Percentiles rank a stretch among this genome's conserved stretches.
phyloP scores from a whole-genome alignment of 2,888 invertebrate genomes.

The Apoderus coryli region DNA sequence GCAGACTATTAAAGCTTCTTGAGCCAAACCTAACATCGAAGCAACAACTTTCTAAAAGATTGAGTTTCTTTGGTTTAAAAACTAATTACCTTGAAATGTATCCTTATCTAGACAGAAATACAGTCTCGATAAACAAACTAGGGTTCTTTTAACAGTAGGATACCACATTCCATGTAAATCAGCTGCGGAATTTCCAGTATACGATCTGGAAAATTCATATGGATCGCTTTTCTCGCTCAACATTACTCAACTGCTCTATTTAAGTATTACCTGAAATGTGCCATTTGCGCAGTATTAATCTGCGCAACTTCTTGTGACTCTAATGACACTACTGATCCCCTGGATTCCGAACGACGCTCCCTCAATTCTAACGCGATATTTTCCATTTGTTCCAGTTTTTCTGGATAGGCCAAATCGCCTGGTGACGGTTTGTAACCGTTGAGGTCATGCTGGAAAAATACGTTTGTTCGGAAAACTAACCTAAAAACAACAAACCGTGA shows the following conservation, averaged over 20 bases:
- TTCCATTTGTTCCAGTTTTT: conserved; percentile 97
- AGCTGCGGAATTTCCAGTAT: conserved; percentile 38
- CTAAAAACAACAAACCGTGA: too few species aligned
- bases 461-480: conserved; percentile 86
- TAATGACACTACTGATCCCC: conserved; percentile 52
- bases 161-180: conserved; percentile 99
- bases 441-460: conserved; percentile 88
- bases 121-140: conserved; percentile 86
- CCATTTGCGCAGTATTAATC: conserved; percentile 40
- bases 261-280: too few species aligned
- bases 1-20: conserved; percentile 87
- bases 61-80: conserved; percentile 1
- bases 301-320: conserved; percentile 60
- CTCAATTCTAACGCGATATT: conserved; percentile 28
- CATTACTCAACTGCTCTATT: too few species aligned
- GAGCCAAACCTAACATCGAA: conserved; percentile 59
- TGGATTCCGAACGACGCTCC: conserved; percentile 45
- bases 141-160: conserved; percentile 86
- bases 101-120: conserved; percentile 86
- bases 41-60: too few species aligned
- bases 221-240: too few species aligned
- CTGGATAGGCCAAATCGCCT: conserved; percentile 96
- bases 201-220: conserved; percentile 32
- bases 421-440: conserved; percentile 74
- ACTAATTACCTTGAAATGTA: conserved; percentile 73